phyloP scores from a whole-genome alignment of 2,888 invertebrate genomes.

The Agrotis exclamationis region DNA sequence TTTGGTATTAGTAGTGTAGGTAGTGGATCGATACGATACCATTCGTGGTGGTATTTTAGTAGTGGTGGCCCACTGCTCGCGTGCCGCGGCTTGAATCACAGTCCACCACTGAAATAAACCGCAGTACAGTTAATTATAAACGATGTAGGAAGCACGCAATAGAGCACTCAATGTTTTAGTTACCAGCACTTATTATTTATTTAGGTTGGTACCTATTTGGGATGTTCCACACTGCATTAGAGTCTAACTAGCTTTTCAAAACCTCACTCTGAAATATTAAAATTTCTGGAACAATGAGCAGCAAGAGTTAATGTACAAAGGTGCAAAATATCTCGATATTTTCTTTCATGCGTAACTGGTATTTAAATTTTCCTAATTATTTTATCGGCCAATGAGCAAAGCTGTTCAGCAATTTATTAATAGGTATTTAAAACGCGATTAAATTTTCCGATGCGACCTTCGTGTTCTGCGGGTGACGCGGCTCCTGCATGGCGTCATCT shows the following conservation, averaged over 20 bases:
- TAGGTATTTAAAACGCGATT: slow-evolving; percentile 69
- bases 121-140: slow-evolving; percentile 47
- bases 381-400: slow-evolving; percentile 19
- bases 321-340: too few species aligned
- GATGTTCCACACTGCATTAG: too few species aligned
- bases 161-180: slow-evolving; percentile 18
- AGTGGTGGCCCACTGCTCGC: slow-evolving; percentile 56
- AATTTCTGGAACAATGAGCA: not conserved
- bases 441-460: slow-evolving; percentile 83
- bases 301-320: too few species aligned
- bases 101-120: slow-evolving; percentile 49
- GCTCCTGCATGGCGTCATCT: slow-evolving; percentile 76
- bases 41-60: slow-evolving; percentile 74
- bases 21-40: slow-evolving; percentile 80
- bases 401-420: slow-evolving; percentile 12
- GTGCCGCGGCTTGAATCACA: slow-evolving; percentile 60
- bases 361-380: slow-evolving; percentile 19
- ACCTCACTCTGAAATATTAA: not conserved
- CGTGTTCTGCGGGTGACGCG: slow-evolving; percentile 77
- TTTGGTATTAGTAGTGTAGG: slow-evolving; percentile 52
- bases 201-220: not conserved
- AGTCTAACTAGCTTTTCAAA: not conserved
- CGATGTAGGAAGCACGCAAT: slow-evolving; percentile 29
- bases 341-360: not conserved
- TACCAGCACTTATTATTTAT: not conserved